A percentile compares a stretch with the other conserved stretches of the same genome.
Conservation (phyloP, 2,113 vertebrate genomes). For the Colius striatus region DNA sequence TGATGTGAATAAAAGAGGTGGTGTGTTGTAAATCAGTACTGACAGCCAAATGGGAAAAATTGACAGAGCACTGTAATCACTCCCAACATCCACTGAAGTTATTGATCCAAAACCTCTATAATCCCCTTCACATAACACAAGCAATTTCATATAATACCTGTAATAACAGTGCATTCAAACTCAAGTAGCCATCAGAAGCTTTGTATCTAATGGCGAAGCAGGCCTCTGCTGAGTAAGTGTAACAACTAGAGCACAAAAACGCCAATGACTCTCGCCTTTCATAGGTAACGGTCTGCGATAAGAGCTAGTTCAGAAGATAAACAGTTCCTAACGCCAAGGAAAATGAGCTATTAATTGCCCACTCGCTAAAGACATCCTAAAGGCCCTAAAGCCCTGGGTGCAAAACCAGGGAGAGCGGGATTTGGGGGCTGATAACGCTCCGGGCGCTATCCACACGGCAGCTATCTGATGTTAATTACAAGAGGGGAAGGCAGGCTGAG, state of each 20-base stretch:
- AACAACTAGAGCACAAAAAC: slow-evolving; percentile 74
- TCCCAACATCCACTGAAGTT: slow-evolving; percentile 93
- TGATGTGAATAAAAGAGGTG: slow-evolving; percentile 86
- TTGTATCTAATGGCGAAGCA: slow-evolving; percentile 86
- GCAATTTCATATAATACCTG: slow-evolving; percentile 99
- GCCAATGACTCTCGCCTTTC: slow-evolving; percentile 71
- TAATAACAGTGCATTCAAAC: slow-evolving; percentile 94
- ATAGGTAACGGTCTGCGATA: slow-evolving; percentile 74
- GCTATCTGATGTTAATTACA: slow-evolving; percentile 81
- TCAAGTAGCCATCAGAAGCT: slow-evolving; percentile 91
- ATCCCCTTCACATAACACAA: slow-evolving; percentile 95
- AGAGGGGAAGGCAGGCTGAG: slow-evolving; percentile 71
- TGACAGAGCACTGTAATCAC: slow-evolving; percentile 95
- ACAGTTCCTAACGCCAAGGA: slow-evolving; percentile 74
- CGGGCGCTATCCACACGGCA: slow-evolving; percentile 44
- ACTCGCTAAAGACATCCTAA: slow-evolving; percentile 75
- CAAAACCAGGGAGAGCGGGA: slow-evolving; percentile 62
- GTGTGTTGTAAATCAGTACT: slow-evolving; percentile 85
- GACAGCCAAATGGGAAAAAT: slow-evolving; percentile 89
- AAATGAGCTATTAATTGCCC: slow-evolving; percentile 85
- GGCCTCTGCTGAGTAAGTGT: slow-evolving; percentile 79
- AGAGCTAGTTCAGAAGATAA: slow-evolving; percentile 80
- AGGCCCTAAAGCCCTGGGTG: slow-evolving; percentile 53
- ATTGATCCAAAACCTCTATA: slow-evolving; percentile 97
- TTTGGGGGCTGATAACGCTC: slow-evolving; percentile 71